These are phyloP conservation scores for Cyclopterus lumpus DNA, from an alignment of 2,797 vertebrate species.

Conservation along the genomic window DNA sequence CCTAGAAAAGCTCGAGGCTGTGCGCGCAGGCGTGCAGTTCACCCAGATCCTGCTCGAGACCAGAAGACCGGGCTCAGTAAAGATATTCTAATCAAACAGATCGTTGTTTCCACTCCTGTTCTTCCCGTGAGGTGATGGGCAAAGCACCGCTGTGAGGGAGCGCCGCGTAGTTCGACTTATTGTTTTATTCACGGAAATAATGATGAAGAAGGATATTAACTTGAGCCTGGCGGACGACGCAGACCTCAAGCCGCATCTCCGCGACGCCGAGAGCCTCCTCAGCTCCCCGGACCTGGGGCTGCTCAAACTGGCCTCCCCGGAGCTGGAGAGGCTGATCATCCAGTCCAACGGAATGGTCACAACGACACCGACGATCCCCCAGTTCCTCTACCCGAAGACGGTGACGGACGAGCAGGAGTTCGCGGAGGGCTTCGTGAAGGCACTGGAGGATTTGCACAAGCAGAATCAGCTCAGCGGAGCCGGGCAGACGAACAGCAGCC, in stretches of 20 bases:
- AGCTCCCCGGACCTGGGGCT: constrained; percentile 90
- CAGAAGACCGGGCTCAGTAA: not conserved
- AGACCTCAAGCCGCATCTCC: constrained; percentile 86
- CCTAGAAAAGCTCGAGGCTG: constrained; percentile 80
- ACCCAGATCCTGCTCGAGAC: not conserved
- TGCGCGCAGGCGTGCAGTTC: constrained; percentile 51
- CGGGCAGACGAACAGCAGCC: constrained; percentile 48
- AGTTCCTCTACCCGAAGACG: constrained; percentile 90
- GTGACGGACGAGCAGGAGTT: constrained; percentile 96
- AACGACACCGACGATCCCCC: constrained; percentile 88
- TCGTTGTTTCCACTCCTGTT: not conserved
- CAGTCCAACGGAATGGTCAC: constrained; percentile 97
- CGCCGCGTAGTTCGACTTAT: not conserved
- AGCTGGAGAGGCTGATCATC: constrained; percentile 94
- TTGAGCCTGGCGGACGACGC: constrained; percentile 86
- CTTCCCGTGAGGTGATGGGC: constrained; percentile 54
- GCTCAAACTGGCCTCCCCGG: constrained; percentile 92
- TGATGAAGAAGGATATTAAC: constrained; percentile 94
- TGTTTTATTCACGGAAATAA: constrained; percentile 49
- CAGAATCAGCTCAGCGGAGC: constrained; percentile 90
- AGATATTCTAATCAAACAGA: not conserved
- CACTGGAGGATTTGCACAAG: constrained; percentile 95
- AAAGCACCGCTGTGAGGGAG: too few species aligned
- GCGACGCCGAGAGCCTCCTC: constrained; percentile 85
- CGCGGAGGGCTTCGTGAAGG: constrained; percentile 96